phyloP scores from a whole-genome alignment of 1,140 invertebrate species.

The Drosophila seguyi region DNA sequence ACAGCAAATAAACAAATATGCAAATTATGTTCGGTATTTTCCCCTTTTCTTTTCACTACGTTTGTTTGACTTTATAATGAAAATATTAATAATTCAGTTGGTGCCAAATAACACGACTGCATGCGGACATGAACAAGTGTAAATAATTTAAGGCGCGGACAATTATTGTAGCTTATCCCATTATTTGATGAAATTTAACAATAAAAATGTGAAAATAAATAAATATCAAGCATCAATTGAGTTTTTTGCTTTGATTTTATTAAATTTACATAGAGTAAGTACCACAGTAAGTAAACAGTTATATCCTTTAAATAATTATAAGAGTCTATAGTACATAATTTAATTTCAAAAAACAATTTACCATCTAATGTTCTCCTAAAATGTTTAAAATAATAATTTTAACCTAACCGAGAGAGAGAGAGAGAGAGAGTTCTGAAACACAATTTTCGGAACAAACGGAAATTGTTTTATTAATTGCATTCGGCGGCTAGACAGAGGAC shows the following conservation, averaged over 20 bases:
- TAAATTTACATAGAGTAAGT: neutral
- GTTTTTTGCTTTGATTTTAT: neutral
- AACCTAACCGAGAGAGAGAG: too few relatives aligned
- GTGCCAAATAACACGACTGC: constrained; percentile 34
- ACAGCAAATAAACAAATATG: constrained; percentile 57
- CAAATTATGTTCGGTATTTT: constrained; percentile 58
- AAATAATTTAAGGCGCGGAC: constrained; percentile 47
- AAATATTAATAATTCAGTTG: constrained; percentile 73
- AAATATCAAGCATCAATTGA: neutral
- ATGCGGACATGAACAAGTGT: constrained; percentile 27
- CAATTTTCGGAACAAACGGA: neutral
- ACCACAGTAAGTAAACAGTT: neutral
- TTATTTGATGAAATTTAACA: constrained; percentile 2
- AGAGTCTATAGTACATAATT: neutral
- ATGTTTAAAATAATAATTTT: neutral
- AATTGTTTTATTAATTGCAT: constrained; percentile 33
- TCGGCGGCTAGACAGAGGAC: constrained; percentile 28
- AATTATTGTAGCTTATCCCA: constrained; percentile 46
- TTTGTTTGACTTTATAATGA: constrained; percentile 78
- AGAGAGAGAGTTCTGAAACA: neutral
- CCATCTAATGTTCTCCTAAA: neutral
- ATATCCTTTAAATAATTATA: neutral
- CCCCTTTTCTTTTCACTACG: constrained; percentile 17
- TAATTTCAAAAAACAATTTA: constrained; percentile 3
- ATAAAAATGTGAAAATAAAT: constrained; percentile 1